These are phyloP conservation scores for Arge pagana DNA, from an alignment of 2,888 invertebrate species.

Conservation along the genomic window DNA sequence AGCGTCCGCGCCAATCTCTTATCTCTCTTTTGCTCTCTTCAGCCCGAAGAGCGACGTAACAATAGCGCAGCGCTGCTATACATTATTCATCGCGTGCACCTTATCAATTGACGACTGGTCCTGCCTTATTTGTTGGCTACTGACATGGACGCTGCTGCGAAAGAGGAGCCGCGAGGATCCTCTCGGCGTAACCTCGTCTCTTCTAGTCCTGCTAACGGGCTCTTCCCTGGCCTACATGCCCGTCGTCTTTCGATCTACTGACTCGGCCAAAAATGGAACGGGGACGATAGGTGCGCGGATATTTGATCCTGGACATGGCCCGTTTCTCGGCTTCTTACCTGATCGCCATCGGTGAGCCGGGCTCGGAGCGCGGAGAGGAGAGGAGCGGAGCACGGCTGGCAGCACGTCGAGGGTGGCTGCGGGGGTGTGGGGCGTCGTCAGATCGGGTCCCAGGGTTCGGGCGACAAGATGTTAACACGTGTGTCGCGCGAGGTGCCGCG, in stretches of 20 bases:
- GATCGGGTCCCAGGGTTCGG: slow-evolving; percentile 36
- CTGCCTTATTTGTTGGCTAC: slow-evolving; percentile 9
- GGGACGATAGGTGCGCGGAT: not conserved
- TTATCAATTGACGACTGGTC: too few relatives aligned
- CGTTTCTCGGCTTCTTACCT: too few relatives aligned
- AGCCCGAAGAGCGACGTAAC: slow-evolving; percentile 30
- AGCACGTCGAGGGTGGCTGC: slow-evolving; percentile 14
- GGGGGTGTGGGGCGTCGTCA: slow-evolving; percentile 23
- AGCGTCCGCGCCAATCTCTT: not conserved
- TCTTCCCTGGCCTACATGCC: too few relatives aligned
- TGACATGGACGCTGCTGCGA: too few relatives aligned
- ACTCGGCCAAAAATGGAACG: not conserved
- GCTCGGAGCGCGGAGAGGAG: too few relatives aligned
- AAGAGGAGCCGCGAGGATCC: too few relatives aligned
- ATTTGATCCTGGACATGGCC: too few relatives aligned
- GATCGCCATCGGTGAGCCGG: too few relatives aligned
- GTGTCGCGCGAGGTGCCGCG: slow-evolving; percentile 41
- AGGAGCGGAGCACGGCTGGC: too few relatives aligned
- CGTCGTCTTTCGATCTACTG: too few relatives aligned
- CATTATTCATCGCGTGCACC: slow-evolving; percentile 40
- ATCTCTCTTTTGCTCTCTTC: not conserved
- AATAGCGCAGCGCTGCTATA: slow-evolving; percentile 33
- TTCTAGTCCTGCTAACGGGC: too few relatives aligned
- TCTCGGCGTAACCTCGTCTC: too few relatives aligned
- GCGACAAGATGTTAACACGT: slow-evolving; percentile 54